phyloP scores from a whole-genome alignment of 1,140 invertebrate genomes.

The Conus betulinus region DNA sequence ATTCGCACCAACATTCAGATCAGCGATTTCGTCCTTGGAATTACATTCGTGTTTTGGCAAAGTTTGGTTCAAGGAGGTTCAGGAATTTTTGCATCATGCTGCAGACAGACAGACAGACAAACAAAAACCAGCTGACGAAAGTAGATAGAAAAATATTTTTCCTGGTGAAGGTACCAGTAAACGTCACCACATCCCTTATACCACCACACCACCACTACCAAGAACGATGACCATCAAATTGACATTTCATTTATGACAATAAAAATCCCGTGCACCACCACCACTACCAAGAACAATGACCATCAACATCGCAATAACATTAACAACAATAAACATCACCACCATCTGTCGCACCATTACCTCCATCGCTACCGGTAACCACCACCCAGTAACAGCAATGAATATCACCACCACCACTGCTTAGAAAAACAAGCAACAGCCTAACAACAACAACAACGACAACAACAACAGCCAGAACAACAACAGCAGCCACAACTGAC shows the following conservation, averaged over 20 bases:
- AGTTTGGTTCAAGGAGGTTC: no score
- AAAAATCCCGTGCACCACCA: not conserved
- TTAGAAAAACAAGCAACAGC: not conserved
- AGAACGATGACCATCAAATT: no score
- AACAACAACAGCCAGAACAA: not conserved
- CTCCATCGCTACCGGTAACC: not conserved
- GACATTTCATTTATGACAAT: not conserved
- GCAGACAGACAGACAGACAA: no score
- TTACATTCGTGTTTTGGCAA: no score
- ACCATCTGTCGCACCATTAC: not conserved
- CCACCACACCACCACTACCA: no score
- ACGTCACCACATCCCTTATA: no score
- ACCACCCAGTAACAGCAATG: not conserved
- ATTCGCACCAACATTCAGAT: no score
- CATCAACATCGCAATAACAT: not conserved
- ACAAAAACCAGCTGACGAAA: no score
- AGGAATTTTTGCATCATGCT: no score
- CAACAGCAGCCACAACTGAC: not conserved
- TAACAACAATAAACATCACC: not conserved
- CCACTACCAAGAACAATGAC: not conserved
- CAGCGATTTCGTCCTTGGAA: no score
- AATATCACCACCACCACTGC: not conserved
- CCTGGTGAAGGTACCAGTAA: no score
- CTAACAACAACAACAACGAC: not conserved
- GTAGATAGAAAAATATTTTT: no score